These are phyloP conservation scores for Pteromalus puparum DNA, from an alignment of 1,140 invertebrate genomes.

Conservation along the genomic window DNA sequence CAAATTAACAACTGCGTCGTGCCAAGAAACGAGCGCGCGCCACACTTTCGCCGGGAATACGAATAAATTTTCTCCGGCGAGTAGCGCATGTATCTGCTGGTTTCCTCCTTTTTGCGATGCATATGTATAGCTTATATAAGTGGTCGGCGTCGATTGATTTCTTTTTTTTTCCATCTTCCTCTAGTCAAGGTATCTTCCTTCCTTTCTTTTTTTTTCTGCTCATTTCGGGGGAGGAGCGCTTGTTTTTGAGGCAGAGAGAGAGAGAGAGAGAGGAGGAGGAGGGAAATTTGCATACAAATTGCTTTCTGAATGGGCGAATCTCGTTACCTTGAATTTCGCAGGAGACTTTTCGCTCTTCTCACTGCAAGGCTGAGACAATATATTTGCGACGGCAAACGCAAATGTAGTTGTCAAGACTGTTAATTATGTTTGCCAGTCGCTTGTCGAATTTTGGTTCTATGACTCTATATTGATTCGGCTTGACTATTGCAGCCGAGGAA, in stretches of 20 bases:
- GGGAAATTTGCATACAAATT: conserved; percentile 13
- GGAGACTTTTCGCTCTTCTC: neutral
- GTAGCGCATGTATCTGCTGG: too few relatives aligned
- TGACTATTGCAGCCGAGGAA: too few relatives aligned
- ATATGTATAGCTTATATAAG: neutral
- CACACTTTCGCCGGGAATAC: neutral
- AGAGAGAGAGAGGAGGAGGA: neutral
- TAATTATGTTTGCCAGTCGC: too few relatives aligned
- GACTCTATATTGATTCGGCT: too few relatives aligned
- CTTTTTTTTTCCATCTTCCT: neutral
- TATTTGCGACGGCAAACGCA: neutral
- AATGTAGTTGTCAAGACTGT: neutral
- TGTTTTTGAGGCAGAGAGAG: neutral
- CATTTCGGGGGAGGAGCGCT: neutral
- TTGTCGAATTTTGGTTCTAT: too few relatives aligned
- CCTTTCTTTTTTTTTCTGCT: neutral
- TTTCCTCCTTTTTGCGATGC: neutral
- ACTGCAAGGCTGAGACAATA: neutral
- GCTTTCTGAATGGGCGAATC: neutral
- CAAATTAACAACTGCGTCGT: conserved; percentile 17
- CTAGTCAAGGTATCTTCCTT: neutral
- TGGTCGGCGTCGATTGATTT: neutral
- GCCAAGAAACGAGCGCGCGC: conserved; percentile 4
- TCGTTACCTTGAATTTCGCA: neutral
- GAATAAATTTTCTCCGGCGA: conserved; percentile 20